Evolutionary conservation across 2,113 vertebrate species (phyloP).

Genomic region (Salvelinus alpinus): DNA sequence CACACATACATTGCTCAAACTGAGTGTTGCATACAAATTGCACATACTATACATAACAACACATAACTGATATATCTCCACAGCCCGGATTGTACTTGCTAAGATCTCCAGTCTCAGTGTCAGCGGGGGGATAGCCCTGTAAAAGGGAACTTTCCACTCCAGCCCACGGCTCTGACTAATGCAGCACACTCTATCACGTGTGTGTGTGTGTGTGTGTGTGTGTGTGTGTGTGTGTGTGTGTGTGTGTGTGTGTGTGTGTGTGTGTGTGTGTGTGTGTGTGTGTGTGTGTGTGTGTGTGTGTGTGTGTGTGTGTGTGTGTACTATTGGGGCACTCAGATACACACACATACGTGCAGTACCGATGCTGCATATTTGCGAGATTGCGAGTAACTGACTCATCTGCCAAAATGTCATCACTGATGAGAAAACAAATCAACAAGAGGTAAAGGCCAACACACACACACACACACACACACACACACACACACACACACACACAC

Average conservation of each 20-base stretch:
- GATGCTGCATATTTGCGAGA: constrained; percentile 13
- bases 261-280: neutral
- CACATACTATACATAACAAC: too few relatives aligned
- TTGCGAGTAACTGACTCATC: neutral
- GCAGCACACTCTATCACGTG: constrained; percentile 47
- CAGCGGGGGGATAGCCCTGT: constrained; percentile 55
- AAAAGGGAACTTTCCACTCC: constrained; percentile 67
- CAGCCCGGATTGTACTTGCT: too few relatives aligned
- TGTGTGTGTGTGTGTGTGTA: too few relatives aligned
- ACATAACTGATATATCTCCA: too few relatives aligned
- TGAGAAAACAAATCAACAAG: constrained; percentile 9
- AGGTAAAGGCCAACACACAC: neutral
- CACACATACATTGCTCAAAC: too few relatives aligned
- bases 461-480: neutral
- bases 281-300: neutral
- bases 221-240: constrained; percentile 15
- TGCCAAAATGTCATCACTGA: constrained; percentile 10
- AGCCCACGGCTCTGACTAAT: constrained; percentile 65
- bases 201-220: constrained; percentile 59
- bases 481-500: neutral
- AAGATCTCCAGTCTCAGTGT: neutral
- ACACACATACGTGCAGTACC: constrained; percentile 25
- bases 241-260: neutral
- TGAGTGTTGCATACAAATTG: too few relatives aligned
- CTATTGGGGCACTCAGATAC: neutral